Evolutionary conservation across 23 tunicate genomes (phyloP).

Genomic region (Corella eumyota): DNA sequence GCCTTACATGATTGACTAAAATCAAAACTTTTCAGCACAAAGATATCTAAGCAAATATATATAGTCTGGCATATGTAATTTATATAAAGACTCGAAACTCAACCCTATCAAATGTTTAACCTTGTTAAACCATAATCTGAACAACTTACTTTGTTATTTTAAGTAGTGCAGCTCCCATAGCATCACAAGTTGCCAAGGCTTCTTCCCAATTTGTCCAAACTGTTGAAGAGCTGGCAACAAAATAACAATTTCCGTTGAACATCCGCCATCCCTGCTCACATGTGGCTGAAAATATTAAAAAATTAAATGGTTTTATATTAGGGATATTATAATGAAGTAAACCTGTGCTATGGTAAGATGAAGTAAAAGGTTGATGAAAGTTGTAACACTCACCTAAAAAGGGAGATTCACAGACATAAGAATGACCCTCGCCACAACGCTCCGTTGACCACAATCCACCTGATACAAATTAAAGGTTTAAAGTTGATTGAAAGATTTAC

Average conservation of each 20-base stretch:
- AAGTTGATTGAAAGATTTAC: too few species aligned
- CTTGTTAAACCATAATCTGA: too few species aligned
- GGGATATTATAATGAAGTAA: neutral
- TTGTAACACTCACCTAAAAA: neutral
- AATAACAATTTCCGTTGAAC: constrained; percentile 60
- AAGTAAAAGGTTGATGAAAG: neutral
- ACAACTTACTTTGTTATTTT: constrained; percentile 48
- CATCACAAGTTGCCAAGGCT: constrained; percentile 44
- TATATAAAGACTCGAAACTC: too few species aligned
- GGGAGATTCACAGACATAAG: constrained; percentile 69
- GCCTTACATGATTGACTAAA: too few species aligned
- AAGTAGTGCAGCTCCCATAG: constrained; percentile 62
- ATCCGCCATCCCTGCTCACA: constrained; percentile 85
- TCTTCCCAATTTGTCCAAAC: constrained; percentile 61
- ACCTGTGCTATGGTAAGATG: neutral
- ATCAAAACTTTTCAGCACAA: too few species aligned
- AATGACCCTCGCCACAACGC: constrained; percentile 74
- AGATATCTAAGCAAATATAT: too few species aligned
- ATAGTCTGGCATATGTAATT: too few species aligned
- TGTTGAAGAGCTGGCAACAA: constrained; percentile 25
- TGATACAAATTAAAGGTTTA: constrained; percentile 11
- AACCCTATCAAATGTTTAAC: too few species aligned
- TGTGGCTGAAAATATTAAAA: constrained; percentile 28
- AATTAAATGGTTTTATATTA: neutral
- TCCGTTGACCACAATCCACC: constrained; percentile 52